Conservation (phyloP, 2,888 invertebrate genomes). For the Listrodromus nycthemerus region DNA sequence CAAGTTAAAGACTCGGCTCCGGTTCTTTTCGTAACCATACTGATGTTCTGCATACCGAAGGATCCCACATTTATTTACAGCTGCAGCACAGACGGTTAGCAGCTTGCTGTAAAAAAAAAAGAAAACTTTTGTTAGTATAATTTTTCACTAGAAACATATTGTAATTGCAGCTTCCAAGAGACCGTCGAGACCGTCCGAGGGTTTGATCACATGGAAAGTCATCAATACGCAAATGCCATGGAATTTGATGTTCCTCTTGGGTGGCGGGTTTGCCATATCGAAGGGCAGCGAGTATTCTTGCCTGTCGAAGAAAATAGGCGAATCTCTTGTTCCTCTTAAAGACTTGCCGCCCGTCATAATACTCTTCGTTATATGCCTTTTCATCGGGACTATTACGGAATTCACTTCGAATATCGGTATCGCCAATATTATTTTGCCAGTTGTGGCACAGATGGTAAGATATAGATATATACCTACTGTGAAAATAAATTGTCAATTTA, state of each 20-base stretch:
- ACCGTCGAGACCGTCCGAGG: constrained; percentile 77
- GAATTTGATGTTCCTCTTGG: constrained; percentile 86
- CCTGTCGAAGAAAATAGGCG: constrained; percentile 84
- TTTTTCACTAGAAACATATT: background rate
- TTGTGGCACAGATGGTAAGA: constrained; percentile 84
- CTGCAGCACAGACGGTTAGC: constrained; percentile 73
- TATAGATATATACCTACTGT: background rate
- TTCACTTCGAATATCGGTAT: constrained; percentile 87
- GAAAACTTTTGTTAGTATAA: background rate
- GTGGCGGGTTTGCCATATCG: constrained; percentile 87
- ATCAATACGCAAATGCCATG: constrained; percentile 86
- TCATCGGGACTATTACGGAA: constrained; percentile 86
- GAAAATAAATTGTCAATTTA: too few species aligned
- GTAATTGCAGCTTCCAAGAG: constrained; percentile 69
- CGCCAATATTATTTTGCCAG: constrained; percentile 86
- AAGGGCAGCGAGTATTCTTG: constrained; percentile 85
- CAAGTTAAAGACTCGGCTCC: constrained; percentile 79
- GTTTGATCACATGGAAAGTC: constrained; percentile 85
- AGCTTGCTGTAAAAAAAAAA: background rate
- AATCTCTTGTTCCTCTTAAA: constrained; percentile 82
- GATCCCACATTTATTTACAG: constrained; percentile 80
- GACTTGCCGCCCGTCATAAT: constrained; percentile 81
- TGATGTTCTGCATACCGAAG: constrained; percentile 86
- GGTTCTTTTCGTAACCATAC: constrained; percentile 85
- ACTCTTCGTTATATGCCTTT: constrained; percentile 83